A percentile compares a stretch with the other conserved stretches of the same genome.
Conservation (phyloP, 2,113 vertebrate genomes). For the Hippocampus zosterae region DNA sequence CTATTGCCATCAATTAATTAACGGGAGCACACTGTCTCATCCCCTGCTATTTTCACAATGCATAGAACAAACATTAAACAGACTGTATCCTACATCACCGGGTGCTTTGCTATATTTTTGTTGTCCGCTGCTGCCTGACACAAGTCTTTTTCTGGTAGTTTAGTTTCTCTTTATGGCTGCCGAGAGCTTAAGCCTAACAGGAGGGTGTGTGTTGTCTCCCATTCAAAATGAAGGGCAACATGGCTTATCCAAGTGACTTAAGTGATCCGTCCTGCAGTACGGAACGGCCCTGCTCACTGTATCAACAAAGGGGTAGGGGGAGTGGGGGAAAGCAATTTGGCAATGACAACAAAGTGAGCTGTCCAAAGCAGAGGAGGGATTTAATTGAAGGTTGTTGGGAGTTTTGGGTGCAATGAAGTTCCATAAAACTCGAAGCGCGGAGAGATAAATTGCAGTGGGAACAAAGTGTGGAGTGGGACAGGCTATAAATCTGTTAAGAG, state of each 20-base stretch:
- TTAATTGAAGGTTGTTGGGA: slow-evolving; percentile 45
- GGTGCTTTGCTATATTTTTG: slow-evolving; percentile 7
- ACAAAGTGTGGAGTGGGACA: slow-evolving; percentile 54
- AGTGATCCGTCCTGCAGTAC: slow-evolving; percentile 16
- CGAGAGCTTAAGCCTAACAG: slow-evolving; percentile 24
- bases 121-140: slow-evolving; percentile 42
- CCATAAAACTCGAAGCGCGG: slow-evolving; percentile 56
- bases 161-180: background rate
- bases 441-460: slow-evolving; percentile 52
- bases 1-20: too few species aligned
- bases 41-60: background rate
- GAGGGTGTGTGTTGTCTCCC: slow-evolving; percentile 21
- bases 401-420: slow-evolving; percentile 45
- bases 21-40: background rate
- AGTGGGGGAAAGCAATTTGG: slow-evolving; percentile 25
- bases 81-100: background rate
- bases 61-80: background rate
- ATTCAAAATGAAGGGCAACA: slow-evolving; percentile 41
- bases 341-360: slow-evolving; percentile 48
- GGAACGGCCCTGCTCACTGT: slow-evolving; percentile 38
- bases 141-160: slow-evolving; percentile 11
- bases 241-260: slow-evolving; percentile 34
- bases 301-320: slow-evolving; percentile 21
- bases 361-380: slow-evolving; percentile 32
- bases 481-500: slow-evolving; percentile 59